Evolutionary conservation across 2,113 vertebrate species (phyloP).

Genomic region (Proteles cristata): DNA sequence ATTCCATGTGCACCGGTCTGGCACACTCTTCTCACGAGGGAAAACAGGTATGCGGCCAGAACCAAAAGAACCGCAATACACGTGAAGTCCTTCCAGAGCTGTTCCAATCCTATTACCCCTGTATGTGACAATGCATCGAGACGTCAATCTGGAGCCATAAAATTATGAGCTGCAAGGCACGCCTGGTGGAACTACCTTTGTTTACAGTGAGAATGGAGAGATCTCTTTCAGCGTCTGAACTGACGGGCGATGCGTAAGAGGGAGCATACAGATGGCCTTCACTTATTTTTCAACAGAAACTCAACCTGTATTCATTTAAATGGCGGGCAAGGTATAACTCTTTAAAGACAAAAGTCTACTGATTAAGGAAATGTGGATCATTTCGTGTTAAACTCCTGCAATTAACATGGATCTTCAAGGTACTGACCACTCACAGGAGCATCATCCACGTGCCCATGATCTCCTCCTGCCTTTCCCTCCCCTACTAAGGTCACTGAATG

Average conservation of each 20-base stretch:
- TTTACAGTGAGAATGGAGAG: background rate
- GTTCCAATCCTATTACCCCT: background rate
- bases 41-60: background rate
- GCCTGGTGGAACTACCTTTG: background rate
- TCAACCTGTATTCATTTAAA: background rate
- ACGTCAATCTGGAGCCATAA: background rate
- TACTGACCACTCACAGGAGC: background rate
- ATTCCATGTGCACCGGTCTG: background rate
- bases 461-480: background rate
- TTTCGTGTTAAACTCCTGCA: background rate
- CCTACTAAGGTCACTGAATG: background rate
- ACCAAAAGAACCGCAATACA: background rate
- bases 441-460: too few relatives aligned
- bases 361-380: background rate
- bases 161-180: background rate
- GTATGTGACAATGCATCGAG: background rate
- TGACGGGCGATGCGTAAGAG: background rate
- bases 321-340: background rate
- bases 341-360: slow-evolving; percentile 3
- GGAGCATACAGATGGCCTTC: background rate
- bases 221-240: background rate
- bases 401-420: background rate
- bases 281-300: background rate
- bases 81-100: background rate
- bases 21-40: background rate